Percentiles rank a stretch among this genome's conserved stretches.
phyloP scores from a whole-genome alignment of 2,888 invertebrate genomes.

The Xylocampa areola region DNA sequence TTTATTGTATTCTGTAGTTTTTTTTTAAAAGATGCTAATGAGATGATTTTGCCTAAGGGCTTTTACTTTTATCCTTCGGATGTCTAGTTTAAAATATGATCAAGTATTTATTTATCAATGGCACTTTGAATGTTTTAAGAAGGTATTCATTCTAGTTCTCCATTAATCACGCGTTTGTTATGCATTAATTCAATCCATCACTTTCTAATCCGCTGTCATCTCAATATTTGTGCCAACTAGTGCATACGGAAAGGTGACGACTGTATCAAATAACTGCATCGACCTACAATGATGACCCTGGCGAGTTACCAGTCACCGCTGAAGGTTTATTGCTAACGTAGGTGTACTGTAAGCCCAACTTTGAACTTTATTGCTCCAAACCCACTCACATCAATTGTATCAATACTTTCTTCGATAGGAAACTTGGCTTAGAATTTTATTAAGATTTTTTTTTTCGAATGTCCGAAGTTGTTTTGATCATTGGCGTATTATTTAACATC shows the following conservation, averaged over 20 bases:
- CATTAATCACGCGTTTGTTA: constrained; percentile 24
- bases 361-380: constrained; percentile 48
- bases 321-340: constrained; percentile 64
- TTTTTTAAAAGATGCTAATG: not conserved
- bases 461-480: constrained; percentile 16
- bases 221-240: constrained; percentile 53
- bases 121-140: constrained; percentile 26
- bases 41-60: not conserved
- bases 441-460: constrained; percentile 12
- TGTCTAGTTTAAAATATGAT: not conserved
- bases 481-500: constrained; percentile 19
- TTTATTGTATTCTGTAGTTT: not conserved
- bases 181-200: constrained; percentile 40
- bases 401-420: constrained; percentile 56
- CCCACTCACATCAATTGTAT: constrained; percentile 48
- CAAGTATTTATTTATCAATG: constrained; percentile 11
- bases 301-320: constrained; percentile 61
- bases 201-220: constrained; percentile 56
- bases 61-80: no score
- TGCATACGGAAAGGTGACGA: constrained; percentile 60
- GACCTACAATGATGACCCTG: constrained; percentile 70
- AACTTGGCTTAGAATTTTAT: constrained; percentile 46
- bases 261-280: constrained; percentile 63
- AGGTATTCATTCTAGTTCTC: constrained; percentile 9
- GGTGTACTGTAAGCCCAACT: constrained; percentile 54